Evolutionary conservation across 2,113 vertebrate genomes (phyloP).

Genomic region (Rhinoderma darwinii): DNA sequence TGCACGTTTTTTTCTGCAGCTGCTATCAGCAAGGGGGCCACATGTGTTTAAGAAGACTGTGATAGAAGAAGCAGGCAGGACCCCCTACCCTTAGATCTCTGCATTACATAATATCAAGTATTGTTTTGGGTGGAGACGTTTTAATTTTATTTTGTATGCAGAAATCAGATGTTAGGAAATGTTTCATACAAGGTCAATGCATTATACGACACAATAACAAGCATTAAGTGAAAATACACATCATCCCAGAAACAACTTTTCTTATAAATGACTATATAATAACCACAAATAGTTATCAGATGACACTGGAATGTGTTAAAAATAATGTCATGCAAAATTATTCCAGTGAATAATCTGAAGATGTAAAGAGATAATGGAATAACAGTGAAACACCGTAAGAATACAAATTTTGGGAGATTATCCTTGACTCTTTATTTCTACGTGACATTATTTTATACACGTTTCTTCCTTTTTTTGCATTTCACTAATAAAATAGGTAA

Average conservation of each 20-base stretch:
- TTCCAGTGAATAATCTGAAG: neutral
- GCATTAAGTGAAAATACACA: neutral
- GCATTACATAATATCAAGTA: too few species aligned
- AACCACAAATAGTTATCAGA: neutral
- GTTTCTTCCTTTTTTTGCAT: neutral
- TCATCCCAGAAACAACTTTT: neutral
- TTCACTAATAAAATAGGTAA: neutral
- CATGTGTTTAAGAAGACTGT: too few species aligned
- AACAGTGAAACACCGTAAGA: neutral
- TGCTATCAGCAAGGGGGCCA: too few species aligned
- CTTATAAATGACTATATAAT: neutral
- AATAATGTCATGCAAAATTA: constrained; percentile 32
- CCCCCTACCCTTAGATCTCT: too few species aligned
- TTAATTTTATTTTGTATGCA: neutral
- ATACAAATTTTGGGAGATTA: constrained; percentile 1
- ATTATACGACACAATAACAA: neutral
- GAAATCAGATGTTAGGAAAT: neutral
- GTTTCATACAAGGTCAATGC: neutral
- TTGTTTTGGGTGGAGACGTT: neutral
- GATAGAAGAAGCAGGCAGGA: too few species aligned
- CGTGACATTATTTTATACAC: neutral
- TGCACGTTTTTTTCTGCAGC: too few species aligned
- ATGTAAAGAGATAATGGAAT: constrained; percentile 24
- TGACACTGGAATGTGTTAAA: neutral
- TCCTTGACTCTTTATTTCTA: neutral